Percentiles rank a stretch among this genome's conserved stretches.
These are phyloP conservation scores for Tigriopus californicus DNA, from an alignment of 2,888 invertebrate species.

Conservation along the genomic window DNA sequence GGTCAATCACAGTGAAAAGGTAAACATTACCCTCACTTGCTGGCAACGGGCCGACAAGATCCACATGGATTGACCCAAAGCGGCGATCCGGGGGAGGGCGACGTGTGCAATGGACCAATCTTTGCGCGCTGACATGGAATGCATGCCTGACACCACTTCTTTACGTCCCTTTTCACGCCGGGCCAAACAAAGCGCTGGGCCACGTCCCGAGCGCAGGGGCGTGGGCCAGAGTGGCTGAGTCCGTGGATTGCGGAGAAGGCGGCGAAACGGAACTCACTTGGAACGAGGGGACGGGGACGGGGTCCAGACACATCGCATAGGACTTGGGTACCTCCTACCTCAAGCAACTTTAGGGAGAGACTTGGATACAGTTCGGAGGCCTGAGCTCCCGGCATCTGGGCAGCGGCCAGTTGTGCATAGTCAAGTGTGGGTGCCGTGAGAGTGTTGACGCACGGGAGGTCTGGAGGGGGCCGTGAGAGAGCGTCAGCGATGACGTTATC, in stretches of 20 bases:
- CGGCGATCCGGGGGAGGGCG: neutral
- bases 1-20: conserved; percentile 1
- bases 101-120: too few species aligned
- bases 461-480: neutral
- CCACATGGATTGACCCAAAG: neutral
- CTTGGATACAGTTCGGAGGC: too few species aligned
- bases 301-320: too few species aligned
- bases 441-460: neutral
- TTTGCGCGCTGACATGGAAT: conserved; percentile 10
- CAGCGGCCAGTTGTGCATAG: neutral
- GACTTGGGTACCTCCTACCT: too few species aligned
- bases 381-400: neutral
- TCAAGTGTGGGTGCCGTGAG: neutral
- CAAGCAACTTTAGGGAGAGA: too few species aligned
- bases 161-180: neutral
- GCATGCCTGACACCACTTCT: neutral
- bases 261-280: too few species aligned
- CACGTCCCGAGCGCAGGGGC: neutral
- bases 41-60: conserved; percentile 12
- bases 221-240: neutral
- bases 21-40: conserved; percentile 1
- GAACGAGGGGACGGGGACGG: too few species aligned
- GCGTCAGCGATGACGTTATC: neutral
- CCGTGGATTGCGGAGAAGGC: neutral
- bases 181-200: conserved; percentile 12